A percentile compares a stretch with the other conserved stretches of the same genome.
Evolutionary conservation across 1,140 invertebrate species (phyloP).

Genomic region (Neodiprion fabricii): DNA sequence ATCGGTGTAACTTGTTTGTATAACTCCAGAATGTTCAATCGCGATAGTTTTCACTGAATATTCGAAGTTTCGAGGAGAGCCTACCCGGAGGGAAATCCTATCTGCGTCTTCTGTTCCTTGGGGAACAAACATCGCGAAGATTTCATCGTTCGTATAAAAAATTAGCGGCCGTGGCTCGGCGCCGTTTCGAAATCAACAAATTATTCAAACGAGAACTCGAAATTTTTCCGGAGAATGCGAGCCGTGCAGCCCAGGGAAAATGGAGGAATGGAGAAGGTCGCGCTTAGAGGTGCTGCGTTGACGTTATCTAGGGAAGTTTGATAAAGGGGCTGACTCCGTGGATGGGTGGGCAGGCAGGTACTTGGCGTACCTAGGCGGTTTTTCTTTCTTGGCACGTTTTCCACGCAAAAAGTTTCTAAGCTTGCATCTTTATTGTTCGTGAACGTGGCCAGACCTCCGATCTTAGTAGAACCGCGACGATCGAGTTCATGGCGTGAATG

Average conservation of each 20-base stretch:
- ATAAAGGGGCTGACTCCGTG: background rate
- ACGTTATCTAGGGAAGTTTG: background rate
- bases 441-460: background rate
- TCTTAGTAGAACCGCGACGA: background rate
- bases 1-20: too few species aligned
- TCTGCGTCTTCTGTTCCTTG: background rate
- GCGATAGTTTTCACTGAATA: too few species aligned
- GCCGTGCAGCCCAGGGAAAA: too few species aligned
- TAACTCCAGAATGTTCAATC: too few species aligned
- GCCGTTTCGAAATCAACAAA: too few species aligned
- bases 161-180: too few species aligned
- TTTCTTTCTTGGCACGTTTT: background rate
- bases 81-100: background rate
- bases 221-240: too few species aligned
- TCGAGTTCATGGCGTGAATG: background rate
- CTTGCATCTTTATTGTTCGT: constrained; percentile 4
- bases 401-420: background rate
- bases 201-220: too few species aligned
- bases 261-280: too few species aligned
- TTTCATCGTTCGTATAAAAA: too few species aligned
- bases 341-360: background rate
- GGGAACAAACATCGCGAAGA: too few species aligned
- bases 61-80: background rate
- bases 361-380: constrained; percentile 1
- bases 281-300: background rate